Evolutionary conservation across 2,797 vertebrate species (phyloP), one percentile per base, ranked within the genome.

Genomic region (Oreonectes daqikongensis): DNA sequence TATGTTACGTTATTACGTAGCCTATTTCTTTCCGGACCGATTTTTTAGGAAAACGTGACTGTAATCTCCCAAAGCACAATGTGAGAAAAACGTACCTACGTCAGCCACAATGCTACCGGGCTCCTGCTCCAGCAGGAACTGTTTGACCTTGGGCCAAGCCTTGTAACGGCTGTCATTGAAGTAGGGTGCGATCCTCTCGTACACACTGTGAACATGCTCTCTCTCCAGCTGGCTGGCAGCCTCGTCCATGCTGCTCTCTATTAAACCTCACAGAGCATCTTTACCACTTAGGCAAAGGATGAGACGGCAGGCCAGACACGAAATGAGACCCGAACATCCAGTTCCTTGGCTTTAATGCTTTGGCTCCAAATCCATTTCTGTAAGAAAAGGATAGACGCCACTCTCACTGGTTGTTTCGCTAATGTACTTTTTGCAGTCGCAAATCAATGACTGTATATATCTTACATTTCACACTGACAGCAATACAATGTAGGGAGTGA

Each of bases 151-250:
- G 2, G 93, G 92, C 94, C 93, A 93, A 74, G 93, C 92, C 84
- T 93, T 94, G 77, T 93, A 94, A 69, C 86, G 87, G 81, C 86
- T 81, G 81, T 94, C 92, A 10, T 88, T 94, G 87, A 95, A 94
- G 82, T 90, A 92, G 24, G 94, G 92, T 65, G 93, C 90, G 5
- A 92, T 95, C 89, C 91, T 94, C 90, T 95, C 92, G 15, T 94
- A 93, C 60, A 94, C 88, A 0, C 79, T 92, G 86, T 92, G 92
- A 84, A 95, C 86, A 17, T 93, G 89, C 24, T 92, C 90, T 76
- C 86, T 91, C 89, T 94, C 87, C 1, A 94, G 89, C 64, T 84
- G 92, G 82, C 82, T 92, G 87, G 92, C 92, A 84, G 94, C 92
- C 87, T 93, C 91, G 82, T 94, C 93, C 92, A 94, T 93, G 82